Percentiles rank a stretch among this genome's conserved stretches.
phyloP scores from a whole-genome alignment of 2,888 invertebrate species.

The Sabellastarte sp. region DNA sequence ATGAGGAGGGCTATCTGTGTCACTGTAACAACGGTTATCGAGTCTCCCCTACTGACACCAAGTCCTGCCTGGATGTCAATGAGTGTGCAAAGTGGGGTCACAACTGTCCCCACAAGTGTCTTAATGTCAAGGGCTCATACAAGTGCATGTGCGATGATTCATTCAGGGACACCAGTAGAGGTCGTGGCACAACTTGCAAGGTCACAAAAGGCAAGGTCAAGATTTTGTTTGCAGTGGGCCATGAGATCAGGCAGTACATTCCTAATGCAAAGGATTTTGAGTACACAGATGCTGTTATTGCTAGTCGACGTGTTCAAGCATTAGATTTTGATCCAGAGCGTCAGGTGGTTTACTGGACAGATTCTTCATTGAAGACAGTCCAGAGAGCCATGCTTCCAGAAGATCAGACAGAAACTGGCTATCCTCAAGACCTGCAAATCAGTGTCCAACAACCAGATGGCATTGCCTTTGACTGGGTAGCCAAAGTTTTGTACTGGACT shows the following conservation, averaged over 20 bases:
- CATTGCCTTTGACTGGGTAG: constrained; percentile 90
- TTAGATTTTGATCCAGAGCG: constrained; percentile 81
- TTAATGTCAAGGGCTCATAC: constrained; percentile 86
- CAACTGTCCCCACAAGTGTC: constrained; percentile 90
- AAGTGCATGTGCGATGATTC: constrained; percentile 76
- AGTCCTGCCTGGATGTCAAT: constrained; percentile 68
- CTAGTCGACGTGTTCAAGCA: constrained; percentile 86
- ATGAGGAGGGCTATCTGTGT: constrained; percentile 78
- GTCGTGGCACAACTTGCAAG: constrained; percentile 40
- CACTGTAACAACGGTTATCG: constrained; percentile 65
- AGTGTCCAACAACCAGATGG: constrained; percentile 69
- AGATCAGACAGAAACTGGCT: constrained; percentile 65
- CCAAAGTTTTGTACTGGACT: constrained; percentile 90
- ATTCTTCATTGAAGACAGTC: constrained; percentile 82
- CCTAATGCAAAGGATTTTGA: constrained; percentile 40
- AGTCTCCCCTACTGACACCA: constrained; percentile 33
- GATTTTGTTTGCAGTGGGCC: constrained; percentile 74
- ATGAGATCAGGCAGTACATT: constrained; percentile 69
- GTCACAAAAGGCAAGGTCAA: constrained; percentile 29
- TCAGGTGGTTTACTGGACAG: constrained; percentile 83
- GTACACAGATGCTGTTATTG: constrained; percentile 70
- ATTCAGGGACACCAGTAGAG: constrained; percentile 35
- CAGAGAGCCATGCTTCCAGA: constrained; percentile 84
- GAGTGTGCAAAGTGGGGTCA: constrained; percentile 79
- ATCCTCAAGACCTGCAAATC: constrained; percentile 84